Conservation (phyloP, 37 sponge, comb jelly and placozoan genomes). For the Ephydatia muelleri region DNA sequence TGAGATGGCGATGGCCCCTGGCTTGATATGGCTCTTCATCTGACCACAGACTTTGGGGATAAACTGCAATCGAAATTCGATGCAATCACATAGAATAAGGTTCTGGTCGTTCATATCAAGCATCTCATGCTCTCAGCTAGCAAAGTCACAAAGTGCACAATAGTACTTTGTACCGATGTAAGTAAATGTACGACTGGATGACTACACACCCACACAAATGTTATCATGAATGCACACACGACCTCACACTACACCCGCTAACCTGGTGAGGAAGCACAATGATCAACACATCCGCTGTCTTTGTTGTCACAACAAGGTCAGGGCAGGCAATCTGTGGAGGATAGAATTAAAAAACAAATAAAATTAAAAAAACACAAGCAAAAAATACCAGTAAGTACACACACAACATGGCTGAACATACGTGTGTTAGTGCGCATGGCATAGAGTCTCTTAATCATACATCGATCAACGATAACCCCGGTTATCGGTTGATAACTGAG, state of each 20-base stretch:
- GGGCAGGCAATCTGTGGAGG: slow-evolving; percentile 78
- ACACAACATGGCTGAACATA: neutral
- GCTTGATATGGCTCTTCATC: slow-evolving; percentile 72
- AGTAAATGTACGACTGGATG: neutral
- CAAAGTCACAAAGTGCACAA: neutral
- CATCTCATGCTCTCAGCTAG: neutral
- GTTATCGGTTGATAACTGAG: too few species aligned
- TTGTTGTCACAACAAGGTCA: slow-evolving; percentile 70
- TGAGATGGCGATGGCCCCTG: slow-evolving; percentile 84
- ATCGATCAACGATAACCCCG: too few species aligned
- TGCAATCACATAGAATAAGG: neutral
- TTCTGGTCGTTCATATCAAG: neutral
- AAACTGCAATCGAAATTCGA: slow-evolving; percentile 58
- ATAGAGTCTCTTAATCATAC: too few species aligned
- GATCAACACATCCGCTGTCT: slow-evolving; percentile 85
- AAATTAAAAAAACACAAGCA: neutral
- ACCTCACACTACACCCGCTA: neutral
- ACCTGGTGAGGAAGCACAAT: slow-evolving; percentile 98
- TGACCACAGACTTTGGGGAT: slow-evolving; percentile 77
- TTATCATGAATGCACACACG: neutral
- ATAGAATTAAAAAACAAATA: neutral
- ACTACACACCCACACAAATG: neutral
- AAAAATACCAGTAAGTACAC: neutral
- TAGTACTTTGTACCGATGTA: neutral
- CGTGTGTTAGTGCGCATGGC: too few species aligned